Percentiles rank a stretch among this genome's conserved stretches.
These are phyloP conservation scores for Chaetophractus vellerosus DNA, from an alignment of 2,797 vertebrate genomes.

Conservation along the genomic window DNA sequence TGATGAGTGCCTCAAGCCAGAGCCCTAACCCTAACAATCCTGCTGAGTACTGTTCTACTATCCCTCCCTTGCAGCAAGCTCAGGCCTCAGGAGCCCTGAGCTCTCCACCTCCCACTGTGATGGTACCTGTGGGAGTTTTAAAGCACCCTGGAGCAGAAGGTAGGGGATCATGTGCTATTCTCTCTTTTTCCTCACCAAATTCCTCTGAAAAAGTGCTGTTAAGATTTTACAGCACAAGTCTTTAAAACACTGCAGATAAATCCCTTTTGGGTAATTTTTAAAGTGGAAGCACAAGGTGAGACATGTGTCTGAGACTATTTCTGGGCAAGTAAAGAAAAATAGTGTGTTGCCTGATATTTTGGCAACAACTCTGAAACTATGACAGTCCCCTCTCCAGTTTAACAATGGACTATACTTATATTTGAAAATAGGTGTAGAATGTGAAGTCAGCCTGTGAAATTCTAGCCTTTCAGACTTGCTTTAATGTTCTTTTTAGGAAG, in stretches of 20 bases:
- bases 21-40: slow-evolving; percentile 99
- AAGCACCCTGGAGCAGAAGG: slow-evolving; percentile 97
- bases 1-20: slow-evolving; percentile 93
- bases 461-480: slow-evolving; percentile 42
- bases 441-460: slow-evolving; percentile 57
- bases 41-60: slow-evolving; percentile 99
- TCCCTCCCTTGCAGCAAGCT: slow-evolving; percentile 98
- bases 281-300: slow-evolving; percentile 77
- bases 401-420: slow-evolving; percentile 58
- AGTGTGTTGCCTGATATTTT: slow-evolving; percentile 68
- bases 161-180: slow-evolving; percentile 87
- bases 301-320: slow-evolving; percentile 78
- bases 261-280: slow-evolving; percentile 74
- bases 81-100: slow-evolving; percentile 97
- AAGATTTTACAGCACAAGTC: slow-evolving; percentile 79
- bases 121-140: slow-evolving; percentile 99
- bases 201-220: slow-evolving; percentile 77
- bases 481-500: slow-evolving; percentile 68
- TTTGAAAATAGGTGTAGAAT: slow-evolving; percentile 62
- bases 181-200: slow-evolving; percentile 81
- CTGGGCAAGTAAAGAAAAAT: slow-evolving; percentile 68
- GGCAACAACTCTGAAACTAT: slow-evolving; percentile 68
- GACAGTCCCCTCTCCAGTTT: slow-evolving; percentile 41
- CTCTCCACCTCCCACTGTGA: slow-evolving; percentile 98
- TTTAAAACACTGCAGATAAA: slow-evolving; percentile 75